These are phyloP conservation scores for Pherbina coryleti DNA, from an alignment of 2,888 invertebrate species.

Conservation along the genomic window DNA sequence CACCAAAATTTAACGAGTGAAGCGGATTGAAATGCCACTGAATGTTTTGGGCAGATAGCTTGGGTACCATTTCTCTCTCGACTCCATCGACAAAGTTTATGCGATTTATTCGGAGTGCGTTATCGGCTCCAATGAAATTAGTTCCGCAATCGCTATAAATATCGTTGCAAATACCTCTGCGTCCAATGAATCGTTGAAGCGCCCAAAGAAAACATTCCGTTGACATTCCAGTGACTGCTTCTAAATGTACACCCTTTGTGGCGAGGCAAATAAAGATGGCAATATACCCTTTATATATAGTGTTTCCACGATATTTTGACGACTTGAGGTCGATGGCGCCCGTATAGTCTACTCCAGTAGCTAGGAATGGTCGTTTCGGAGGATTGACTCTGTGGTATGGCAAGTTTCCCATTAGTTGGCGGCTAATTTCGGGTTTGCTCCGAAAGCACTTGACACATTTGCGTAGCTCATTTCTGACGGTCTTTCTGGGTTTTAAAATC, in stretches of 20 bases:
- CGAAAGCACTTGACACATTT: no score
- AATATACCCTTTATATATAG: constrained; percentile 1
- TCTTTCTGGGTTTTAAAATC: no score
- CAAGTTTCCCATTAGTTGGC: background rate
- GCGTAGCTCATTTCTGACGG: no score
- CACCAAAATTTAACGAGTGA: constrained; percentile 17
- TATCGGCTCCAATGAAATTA: no score
- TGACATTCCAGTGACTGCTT: no score
- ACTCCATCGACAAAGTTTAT: background rate
- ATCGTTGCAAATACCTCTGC: background rate
- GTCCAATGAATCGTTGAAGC: no score
- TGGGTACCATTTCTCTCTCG: background rate
- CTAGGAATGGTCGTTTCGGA: no score
- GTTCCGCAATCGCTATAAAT: background rate
- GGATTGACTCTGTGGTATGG: background rate
- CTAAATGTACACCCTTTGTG: no score
- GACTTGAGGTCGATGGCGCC: background rate
- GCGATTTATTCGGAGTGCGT: background rate
- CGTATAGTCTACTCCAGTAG: no score
- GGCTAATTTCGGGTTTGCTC: background rate
- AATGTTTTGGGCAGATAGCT: background rate
- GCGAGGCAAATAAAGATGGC: constrained; percentile 17
- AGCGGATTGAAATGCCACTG: constrained; percentile 20
- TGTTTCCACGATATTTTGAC: background rate
- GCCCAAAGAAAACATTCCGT: no score